phyloP scores from a whole-genome alignment of 2,797 vertebrate genomes.

The Buphagus erythrorhynchus region DNA sequence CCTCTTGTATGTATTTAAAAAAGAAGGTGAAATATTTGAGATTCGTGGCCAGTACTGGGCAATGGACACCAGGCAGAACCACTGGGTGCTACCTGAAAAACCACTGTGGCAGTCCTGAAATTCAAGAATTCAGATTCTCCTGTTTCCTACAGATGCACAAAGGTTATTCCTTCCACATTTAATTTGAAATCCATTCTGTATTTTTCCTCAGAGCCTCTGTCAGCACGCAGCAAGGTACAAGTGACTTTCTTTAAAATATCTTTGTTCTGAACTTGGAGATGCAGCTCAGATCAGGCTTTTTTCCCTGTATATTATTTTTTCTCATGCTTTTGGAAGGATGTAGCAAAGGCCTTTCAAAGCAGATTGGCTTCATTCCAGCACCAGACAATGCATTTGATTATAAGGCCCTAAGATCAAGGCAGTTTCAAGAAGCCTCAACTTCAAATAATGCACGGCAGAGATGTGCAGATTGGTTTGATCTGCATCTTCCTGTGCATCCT shows the following conservation, averaged over 20 bases:
- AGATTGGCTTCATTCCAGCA: background rate
- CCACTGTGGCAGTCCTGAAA: background rate
- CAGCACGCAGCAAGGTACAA: background rate
- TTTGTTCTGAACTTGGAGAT: background rate
- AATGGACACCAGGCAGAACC: background rate
- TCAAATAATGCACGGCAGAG: background rate
- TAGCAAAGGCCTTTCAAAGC: background rate
- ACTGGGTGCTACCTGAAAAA: background rate
- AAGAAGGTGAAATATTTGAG: background rate
- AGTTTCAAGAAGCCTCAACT: background rate
- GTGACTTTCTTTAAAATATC: background rate
- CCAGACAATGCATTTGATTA: slow-evolving; percentile 41
- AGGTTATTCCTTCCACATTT: background rate
- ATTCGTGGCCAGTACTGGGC: fast-evolving
- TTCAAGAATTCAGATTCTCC: background rate
- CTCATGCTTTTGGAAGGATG: background rate
- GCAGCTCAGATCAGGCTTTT: background rate
- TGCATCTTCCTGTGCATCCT: background rate
- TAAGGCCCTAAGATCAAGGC: slow-evolving; percentile 2
- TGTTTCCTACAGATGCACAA: background rate
- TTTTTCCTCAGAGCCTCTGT: background rate
- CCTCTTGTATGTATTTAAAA: background rate
- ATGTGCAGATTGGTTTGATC: background rate
- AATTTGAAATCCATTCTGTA: background rate
- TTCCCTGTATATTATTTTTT: background rate